Evolutionary conservation across 2,888 invertebrate genomes (phyloP), one percentile per base, ranked within the genome.

Genomic region (Cataglyphis rosenhaueri): DNA sequence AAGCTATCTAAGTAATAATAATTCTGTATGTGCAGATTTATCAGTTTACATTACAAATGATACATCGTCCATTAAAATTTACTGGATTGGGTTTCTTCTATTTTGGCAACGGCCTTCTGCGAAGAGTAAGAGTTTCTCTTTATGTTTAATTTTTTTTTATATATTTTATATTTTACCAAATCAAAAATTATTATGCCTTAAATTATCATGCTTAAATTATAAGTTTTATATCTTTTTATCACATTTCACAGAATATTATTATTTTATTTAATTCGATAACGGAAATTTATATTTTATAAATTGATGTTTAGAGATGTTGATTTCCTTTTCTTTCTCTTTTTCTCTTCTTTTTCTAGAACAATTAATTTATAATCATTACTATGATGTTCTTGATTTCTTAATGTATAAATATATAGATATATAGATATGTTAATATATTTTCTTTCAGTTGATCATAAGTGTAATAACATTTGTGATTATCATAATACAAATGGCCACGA

Each of bases 41-140:
- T 12, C 82, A 82, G n/a, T 82, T 82, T 61, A 41, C 25, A 21
- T 68, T 82, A 41, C 66, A 82, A 76, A 6, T 48, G 29, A 59
- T 48, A 9, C 38, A 52, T 10, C 55, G 52, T 15, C 82, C 82
- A 10, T n/a, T 82, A 10, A 61, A 15, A 12, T 55, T 82, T 18
- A 66, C 61, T 38, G 82, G 76, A 35, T 0, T 66, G 18, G 52
- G 41, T 8, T 4, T 82, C 0, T 76, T 76, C n/a, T 1, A 52
- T 12, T 61, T 82, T 29, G 76, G 82, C 10, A 21, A 76, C 44
- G 21, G n/a, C 0, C 52, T 82, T 57, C 8, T 82, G 12, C 48
- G 21, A 44, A 66, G 10, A 52, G 82, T 82, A 25, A 25, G 29
- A n/a, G 59, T 81, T 55, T 29, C 3, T 8, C 18, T n/a, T n/a